Evolutionary conservation across 1,140 invertebrate species (phyloP), one percentile per base, ranked within the genome.

Genomic region (Drosophila mojavensis): DNA sequence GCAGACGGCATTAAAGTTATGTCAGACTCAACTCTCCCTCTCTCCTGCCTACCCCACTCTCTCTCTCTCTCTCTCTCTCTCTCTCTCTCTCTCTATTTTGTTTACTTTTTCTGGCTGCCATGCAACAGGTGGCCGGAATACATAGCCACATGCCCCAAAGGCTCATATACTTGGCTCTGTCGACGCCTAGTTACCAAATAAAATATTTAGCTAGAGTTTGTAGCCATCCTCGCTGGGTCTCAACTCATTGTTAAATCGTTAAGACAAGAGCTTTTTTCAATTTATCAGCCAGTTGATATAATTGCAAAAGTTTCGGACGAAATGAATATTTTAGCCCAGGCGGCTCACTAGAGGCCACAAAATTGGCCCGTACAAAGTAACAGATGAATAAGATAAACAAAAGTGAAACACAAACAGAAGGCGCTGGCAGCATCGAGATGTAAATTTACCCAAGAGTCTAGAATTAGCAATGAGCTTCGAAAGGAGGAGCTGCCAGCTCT

Each of bases 1-100:
- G 79, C 53, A 79, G 70, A 68, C 79, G 56, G 58, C 26, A 26
- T 20, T 45, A 58, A 63, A 85, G 62, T 81, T 86, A 75, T 78
- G 79, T 70, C 75, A 75, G 75, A 76, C 71, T 70, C 59, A 47
- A 51, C 17, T 33, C 63, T 36, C 33, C n/a, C 11, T 20, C 60
- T 17, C 58, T n/a, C n/a, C n/a, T n/a, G n/a, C n/a, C 41, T 48
- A 47, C 13, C 39, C 45, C 30, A 59, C 63, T 62, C 60, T 68
- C 65, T 15, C 47, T 43, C 20, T 13, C 24, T 0, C 41, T 15
- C 41, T 43, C 41, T 4, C 39, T 13, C 39, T 43, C 39, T 43
- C 41, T 28, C 54, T 45, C 33, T 56, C 36, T 54, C 28, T 33
- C 55, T 36, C 7, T 20, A 10, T 43, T 11, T 15, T 48, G 53